A percentile compares a stretch with the other conserved stretches of the same genome.
Conservation (phyloP, 1,140 invertebrate species). For the Solenopsis fugax region DNA sequence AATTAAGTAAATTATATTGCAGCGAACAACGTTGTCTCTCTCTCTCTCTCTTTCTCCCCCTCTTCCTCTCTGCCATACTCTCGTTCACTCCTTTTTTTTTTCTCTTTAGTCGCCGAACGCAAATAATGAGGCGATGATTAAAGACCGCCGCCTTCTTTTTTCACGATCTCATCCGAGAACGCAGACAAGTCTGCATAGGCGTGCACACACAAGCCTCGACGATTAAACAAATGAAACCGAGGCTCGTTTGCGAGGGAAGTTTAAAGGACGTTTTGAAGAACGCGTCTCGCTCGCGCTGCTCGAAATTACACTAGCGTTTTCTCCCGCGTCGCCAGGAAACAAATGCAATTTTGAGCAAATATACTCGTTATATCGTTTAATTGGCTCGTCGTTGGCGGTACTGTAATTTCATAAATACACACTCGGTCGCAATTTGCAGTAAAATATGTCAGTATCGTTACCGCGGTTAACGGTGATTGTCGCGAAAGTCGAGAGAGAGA, state of each 20-base stretch:
- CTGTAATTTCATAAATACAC: constrained; percentile 39
- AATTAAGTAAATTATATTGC: constrained; percentile 75
- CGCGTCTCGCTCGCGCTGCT: not conserved
- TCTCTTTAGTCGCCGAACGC: constrained; percentile 37
- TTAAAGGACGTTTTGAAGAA: constrained; percentile 7
- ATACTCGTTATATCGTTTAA: constrained; percentile 48
- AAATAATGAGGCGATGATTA: constrained; percentile 39
- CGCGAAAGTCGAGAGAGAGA: constrained; percentile 5
- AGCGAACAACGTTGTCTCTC: constrained; percentile 21
- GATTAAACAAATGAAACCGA: constrained; percentile 17
- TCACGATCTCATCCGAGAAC: not conserved
- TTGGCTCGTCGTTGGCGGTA: constrained; percentile 46
- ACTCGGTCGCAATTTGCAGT: constrained; percentile 26
- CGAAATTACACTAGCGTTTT: not conserved
- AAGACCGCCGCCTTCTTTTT: not conserved
- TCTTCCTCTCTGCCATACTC: not conserved
- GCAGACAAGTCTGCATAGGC: not conserved
- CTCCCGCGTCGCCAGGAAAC: not conserved
- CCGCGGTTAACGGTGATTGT: not conserved
- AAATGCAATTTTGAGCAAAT: constrained; percentile 47
- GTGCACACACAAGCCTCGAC: not conserved
- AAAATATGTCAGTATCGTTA: constrained; percentile 47
- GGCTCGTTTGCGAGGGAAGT: not conserved
- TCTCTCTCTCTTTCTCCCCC: constrained; percentile 26
- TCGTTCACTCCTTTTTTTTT: not conserved